Base-by-base conservation (phyloP, 1,140 invertebrate species). In the Penaeus chinensis region DNA sequence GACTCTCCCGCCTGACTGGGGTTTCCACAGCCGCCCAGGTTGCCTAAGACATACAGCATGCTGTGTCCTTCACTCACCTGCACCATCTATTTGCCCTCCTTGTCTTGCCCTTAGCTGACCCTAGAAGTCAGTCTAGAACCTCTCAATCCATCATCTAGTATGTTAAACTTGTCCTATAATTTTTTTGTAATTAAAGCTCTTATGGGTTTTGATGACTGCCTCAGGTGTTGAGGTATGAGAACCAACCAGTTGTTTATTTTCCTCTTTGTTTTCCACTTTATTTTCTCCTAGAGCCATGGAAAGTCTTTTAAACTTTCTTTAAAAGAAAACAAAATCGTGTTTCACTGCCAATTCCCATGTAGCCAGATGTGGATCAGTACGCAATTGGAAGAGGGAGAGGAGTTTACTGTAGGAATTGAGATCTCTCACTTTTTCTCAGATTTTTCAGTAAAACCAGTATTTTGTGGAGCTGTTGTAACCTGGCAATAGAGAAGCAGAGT, bases 301-400 rank as follows among this genome's bases (percentile, higher is more conserved):
- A 82, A 61, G 74, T 63, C 65, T 78, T 65, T 83, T 63, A 82
- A 87, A 82, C 47, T 87, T 63, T 37, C 63, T 32, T 87, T 77
- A 62, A 82, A 54, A 54, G 10, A 54, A 54, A 16, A 54, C 60
- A 62, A 87, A 87, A 60, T 83, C 85, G 62, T 77, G 81, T 87
- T 87, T 87, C 86, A 87, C 86, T 87, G 86, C 86, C 86, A 87
- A 87, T 87, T 87, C 86, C 86, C 86, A 87, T 83, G 86, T 87
- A 87, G 86, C 86, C 80, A 87, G 69, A 87, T 87, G 71, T 77
- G 61, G 86, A 87, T 87, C 80, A 82, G 69, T 82, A 77, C 62
- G 80, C 80, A 82, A 83, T 74, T 83, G 79, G 86, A 82, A 82
- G 65, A 76, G 54, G 86, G 86, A 82, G 71, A 82, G 71, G 42